phyloP scores from a whole-genome alignment of 2,888 invertebrate species.

The Agriopis aurantiaria region DNA sequence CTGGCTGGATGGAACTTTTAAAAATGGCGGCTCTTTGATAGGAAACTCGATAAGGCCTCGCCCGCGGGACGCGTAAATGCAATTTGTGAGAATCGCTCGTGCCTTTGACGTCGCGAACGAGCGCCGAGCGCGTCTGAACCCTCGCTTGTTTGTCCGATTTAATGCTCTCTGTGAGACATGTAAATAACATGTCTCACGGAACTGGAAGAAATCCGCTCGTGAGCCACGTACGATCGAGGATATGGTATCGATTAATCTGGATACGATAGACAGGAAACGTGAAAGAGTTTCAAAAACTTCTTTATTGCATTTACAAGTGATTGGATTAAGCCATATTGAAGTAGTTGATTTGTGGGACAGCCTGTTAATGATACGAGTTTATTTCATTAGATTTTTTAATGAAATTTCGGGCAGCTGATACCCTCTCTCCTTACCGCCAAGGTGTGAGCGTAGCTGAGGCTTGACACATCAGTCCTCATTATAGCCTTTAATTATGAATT shows the following conservation, averaged over 20 bases:
- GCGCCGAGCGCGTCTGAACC: slow-evolving; percentile 68
- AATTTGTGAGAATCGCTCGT: slow-evolving; percentile 82
- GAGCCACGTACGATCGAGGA: slow-evolving; percentile 8
- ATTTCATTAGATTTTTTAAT: too few relatives aligned
- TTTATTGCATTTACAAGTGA: neutral
- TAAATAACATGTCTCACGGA: slow-evolving; percentile 24
- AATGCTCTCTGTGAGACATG: slow-evolving; percentile 39
- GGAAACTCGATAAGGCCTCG: slow-evolving; percentile 79
- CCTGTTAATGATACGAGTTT: too few relatives aligned
- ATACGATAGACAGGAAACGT: neutral
- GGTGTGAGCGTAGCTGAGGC: too few relatives aligned
- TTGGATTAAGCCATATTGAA: too few relatives aligned
- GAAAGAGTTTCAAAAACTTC: neutral
- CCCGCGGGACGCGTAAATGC: slow-evolving; percentile 85
- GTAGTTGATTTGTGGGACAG: too few relatives aligned
- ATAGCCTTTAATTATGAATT: too few relatives aligned
- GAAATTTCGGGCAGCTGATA: too few relatives aligned
- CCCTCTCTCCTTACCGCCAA: too few relatives aligned
- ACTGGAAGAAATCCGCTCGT: slow-evolving; percentile 9
- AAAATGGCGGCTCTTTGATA: slow-evolving; percentile 85
- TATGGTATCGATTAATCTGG: slow-evolving; percentile 1
- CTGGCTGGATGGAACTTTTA: slow-evolving; percentile 81
- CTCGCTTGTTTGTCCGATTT: slow-evolving; percentile 64
- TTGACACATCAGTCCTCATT: too few relatives aligned
- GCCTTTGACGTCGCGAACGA: slow-evolving; percentile 77